A percentile compares a stretch with the other conserved stretches of the same genome.
Evolutionary conservation across 2,888 invertebrate genomes (phyloP).

Genomic region (Eumacrocentrus americanus): DNA sequence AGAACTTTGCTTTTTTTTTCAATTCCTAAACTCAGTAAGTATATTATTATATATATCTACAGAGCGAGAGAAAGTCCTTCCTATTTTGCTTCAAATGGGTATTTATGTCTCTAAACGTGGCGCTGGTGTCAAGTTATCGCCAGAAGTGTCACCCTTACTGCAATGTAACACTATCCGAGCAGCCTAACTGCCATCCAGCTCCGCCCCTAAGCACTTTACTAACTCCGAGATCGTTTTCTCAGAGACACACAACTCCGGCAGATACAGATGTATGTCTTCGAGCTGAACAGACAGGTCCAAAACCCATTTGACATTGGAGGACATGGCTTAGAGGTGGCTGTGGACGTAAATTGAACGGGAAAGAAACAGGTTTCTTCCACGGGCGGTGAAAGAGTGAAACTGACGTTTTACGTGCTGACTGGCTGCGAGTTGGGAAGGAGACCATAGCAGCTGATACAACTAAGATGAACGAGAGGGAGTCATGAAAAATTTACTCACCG

Average conservation of each 20-base stretch:
- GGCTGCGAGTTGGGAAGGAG: no score
- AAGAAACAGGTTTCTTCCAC: background rate
- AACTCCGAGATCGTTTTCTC: constrained; percentile 35
- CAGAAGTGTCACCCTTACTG: background rate
- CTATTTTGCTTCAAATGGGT: background rate
- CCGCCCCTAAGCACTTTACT: constrained; percentile 33
- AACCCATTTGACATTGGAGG: background rate
- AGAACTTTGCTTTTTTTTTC: no score
- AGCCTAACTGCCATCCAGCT: constrained; percentile 24
- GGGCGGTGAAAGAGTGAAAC: background rate
- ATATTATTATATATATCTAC: no score
- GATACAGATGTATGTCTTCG: no score
- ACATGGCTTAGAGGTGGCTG: background rate
- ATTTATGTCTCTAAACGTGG: background rate
- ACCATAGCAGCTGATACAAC: background rate
- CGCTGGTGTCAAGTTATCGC: background rate
- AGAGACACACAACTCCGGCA: constrained; percentile 26
- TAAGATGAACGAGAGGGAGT: background rate
- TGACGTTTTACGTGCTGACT: background rate
- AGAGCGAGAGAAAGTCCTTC: background rate
- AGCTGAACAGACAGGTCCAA: background rate
- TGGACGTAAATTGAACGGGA: background rate
- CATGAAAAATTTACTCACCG: constrained; percentile 44
- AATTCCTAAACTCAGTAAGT: no score
- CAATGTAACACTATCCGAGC: constrained; percentile 30